Evolutionary conservation across 2,797 vertebrate species (phyloP).

Genomic region (Acipenser oxyrinchus): DNA sequence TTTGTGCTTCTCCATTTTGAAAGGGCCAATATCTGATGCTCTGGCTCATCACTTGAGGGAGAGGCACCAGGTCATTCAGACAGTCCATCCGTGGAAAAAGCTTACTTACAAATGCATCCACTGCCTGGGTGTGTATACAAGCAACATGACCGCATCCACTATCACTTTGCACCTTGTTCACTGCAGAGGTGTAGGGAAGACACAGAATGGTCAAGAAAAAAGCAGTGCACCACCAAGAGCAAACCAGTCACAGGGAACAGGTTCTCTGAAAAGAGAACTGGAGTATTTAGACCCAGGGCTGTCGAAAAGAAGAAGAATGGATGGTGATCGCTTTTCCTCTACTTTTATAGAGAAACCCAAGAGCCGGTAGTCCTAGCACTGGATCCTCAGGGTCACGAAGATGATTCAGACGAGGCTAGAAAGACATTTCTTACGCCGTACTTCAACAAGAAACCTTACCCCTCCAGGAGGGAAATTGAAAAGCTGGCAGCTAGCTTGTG

Average conservation of each 20-base stretch:
- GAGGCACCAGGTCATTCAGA: conserved; percentile 94
- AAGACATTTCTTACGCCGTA: conserved; percentile 91
- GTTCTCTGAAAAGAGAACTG: conserved; percentile 72
- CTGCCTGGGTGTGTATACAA: conserved; percentile 94
- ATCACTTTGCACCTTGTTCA: conserved; percentile 94
- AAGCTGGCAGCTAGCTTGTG: conserved; percentile 86
- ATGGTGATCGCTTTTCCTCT: conserved; percentile 61
- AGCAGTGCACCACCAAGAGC: conserved; percentile 63
- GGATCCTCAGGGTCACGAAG: conserved; percentile 88
- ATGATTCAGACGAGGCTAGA: conserved; percentile 85
- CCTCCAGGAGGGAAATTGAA: conserved; percentile 80
- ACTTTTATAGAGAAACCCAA: conserved; percentile 74
- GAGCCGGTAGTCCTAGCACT: conserved; percentile 81
- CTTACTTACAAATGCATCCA: conserved; percentile 98
- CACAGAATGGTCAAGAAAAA: conserved; percentile 90
- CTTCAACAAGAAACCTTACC: conserved; percentile 85
- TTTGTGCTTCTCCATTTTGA: conserved; percentile 94
- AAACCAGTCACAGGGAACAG: conserved; percentile 57
- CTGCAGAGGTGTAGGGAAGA: conserved; percentile 90
- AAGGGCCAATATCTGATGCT: conserved; percentile 93
- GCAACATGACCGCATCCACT: conserved; percentile 97
- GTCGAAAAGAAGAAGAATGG: conserved; percentile 73
- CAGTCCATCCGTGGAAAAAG: conserved; percentile 90
- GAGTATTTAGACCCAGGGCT: conserved; percentile 70
- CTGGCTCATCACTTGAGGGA: conserved; percentile 91